Percentiles rank a stretch among this genome's conserved stretches.
These are phyloP conservation scores for Sturnus vulgaris DNA, from an alignment of 2,113 vertebrate genomes.

Conservation along the genomic window DNA sequence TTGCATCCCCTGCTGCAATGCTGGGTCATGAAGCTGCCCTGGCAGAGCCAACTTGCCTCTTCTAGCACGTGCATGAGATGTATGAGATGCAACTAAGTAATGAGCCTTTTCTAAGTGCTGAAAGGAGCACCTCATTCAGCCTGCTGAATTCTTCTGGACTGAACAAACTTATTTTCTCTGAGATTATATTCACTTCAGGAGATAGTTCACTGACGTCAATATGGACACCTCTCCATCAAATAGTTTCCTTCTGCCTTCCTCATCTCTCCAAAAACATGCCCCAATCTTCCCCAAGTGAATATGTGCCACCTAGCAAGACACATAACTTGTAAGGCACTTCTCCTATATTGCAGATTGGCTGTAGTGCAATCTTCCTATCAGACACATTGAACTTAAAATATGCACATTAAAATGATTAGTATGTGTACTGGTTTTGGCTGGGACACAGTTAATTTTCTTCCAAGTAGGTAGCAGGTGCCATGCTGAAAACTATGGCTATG, in stretches of 20 bases:
- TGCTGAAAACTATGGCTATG: background rate
- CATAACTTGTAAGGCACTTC: background rate
- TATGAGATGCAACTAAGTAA: background rate
- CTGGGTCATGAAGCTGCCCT: background rate
- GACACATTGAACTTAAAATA: background rate
- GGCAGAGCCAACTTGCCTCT: background rate
- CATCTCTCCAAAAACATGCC: background rate
- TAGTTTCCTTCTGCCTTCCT: background rate
- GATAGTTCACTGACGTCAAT: background rate
- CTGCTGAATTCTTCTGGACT: background rate
- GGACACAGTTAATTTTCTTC: background rate
- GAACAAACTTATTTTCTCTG: background rate
- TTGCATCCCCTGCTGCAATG: background rate
- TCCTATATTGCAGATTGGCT: background rate
- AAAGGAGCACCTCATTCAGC: background rate
- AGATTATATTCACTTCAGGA: background rate
- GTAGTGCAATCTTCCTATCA: background rate
- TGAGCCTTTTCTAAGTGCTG: background rate
- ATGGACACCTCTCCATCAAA: background rate
- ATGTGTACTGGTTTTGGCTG: background rate
- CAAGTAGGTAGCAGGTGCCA: background rate
- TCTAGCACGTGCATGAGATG: accelerated
- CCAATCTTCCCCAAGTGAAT: background rate
- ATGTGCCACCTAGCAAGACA: background rate
- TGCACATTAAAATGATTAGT: background rate